phyloP scores from a whole-genome alignment of 2,888 invertebrate genomes.

The Dascillus cervinus region DNA sequence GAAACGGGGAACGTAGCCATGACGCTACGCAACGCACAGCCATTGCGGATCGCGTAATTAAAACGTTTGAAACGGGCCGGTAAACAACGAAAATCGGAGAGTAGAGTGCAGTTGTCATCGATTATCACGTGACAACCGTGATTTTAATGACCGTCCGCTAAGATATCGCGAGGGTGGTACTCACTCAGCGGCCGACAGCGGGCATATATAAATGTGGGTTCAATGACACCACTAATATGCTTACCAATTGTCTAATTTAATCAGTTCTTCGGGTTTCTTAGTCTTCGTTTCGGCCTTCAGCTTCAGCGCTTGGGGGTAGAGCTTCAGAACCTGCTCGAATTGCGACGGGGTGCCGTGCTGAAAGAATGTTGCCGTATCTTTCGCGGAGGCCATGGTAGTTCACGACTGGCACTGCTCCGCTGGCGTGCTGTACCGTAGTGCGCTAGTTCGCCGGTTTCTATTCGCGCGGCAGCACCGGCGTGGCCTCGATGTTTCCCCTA shows the following conservation, averaged over 20 bases:
- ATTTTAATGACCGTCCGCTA: conserved; percentile 58
- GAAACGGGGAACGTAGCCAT: conserved; percentile 27
- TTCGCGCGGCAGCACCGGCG: conserved; percentile 28
- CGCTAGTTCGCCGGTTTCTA: conserved; percentile 22
- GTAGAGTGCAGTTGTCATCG: conserved; percentile 57
- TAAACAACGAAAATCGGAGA: conserved; percentile 35
- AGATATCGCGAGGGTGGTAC: conserved; percentile 54
- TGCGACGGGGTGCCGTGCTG: conserved; percentile 80
- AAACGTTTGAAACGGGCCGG: conserved; percentile 50
- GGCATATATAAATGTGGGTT: conserved; percentile 26
- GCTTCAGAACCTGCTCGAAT: conserved; percentile 80
- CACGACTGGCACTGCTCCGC: conserved; percentile 31
- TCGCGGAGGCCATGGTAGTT: conserved; percentile 59
- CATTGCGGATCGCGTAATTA: conserved; percentile 39
- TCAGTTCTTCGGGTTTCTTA: conserved; percentile 86
- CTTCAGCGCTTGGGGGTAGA: conserved; percentile 86
- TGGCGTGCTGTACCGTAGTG: conserved; percentile 27
- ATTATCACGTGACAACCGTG: conserved; percentile 63
- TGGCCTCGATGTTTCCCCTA: conserved; percentile 34
- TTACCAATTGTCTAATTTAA: conserved; percentile 94
- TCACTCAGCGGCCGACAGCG: conserved; percentile 35
- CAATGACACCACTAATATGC: conserved; percentile 42
- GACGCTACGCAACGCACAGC: conserved; percentile 27
- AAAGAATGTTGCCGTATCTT: conserved; percentile 91
- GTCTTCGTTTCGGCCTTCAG: conserved; percentile 84